Evolutionary conservation across 2,113 vertebrate genomes (phyloP), one percentile per base, ranked within the genome.

Genomic region (Pavo muticus): DNA sequence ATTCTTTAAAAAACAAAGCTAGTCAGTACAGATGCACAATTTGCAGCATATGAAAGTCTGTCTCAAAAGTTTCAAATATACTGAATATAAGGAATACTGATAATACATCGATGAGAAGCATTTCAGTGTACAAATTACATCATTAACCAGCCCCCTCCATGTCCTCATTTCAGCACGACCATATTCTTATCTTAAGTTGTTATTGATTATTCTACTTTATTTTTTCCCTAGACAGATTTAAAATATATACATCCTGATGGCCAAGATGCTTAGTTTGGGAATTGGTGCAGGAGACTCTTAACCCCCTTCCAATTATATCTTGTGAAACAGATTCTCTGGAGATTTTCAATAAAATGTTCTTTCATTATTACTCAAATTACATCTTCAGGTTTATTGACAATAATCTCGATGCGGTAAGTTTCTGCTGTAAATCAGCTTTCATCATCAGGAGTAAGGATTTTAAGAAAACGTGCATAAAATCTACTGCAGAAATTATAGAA

Each of bases 331-430:
- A 40, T 50, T 88, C 92, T 95, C 94, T 70, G 72, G 92, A 96
- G 94, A 56, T 91, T 96, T 94, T 74, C 82, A 96, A 82, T 74
- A 92, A 96, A 96, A 96, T 76, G 84, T 95, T 95, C 89, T 96
- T 96, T 96, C 90, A 96, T 97, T 96, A 97, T 94, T 82, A 85
- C 57, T 88, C 77, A 88, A 87, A 86, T 97, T 96, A 92, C n/a
- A 96, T 93, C 57, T 93, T 85, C 69, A 87, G 7, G 0, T 96
- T 95, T 94, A 94, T 73, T 81, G 89, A 93, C 65, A 94, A 84
- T 93, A 93, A 93, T 89, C 63, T 42, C 91, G 83, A 79, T 78
- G 39, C 48, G 32, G 15, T 79, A n/a, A 70, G 32, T 39, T 83
- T 91, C 52, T 93, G 19, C 52, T 57, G 9, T 85, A 97, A 95